Conservation (phyloP, 2,888 invertebrate species). For the Troglohyphantes excavatus region DNA sequence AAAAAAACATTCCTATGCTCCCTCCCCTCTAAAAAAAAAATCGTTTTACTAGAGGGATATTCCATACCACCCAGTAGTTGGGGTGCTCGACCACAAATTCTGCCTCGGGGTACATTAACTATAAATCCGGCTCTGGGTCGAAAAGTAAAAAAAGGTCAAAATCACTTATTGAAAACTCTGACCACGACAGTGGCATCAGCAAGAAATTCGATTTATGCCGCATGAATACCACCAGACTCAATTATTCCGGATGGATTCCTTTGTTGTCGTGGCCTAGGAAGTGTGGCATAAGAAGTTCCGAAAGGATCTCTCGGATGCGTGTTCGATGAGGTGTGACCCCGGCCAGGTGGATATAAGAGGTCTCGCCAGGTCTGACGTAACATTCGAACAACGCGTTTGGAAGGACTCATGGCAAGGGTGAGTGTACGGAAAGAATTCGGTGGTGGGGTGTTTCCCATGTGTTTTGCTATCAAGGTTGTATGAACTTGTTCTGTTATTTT, state of each 20-base stretch:
- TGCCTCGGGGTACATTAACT: too few relatives aligned
- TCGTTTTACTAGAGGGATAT: too few relatives aligned
- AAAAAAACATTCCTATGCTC: too few relatives aligned
- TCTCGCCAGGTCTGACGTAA: constrained; percentile 51
- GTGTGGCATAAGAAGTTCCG: constrained; percentile 50
- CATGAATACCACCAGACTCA: constrained; percentile 29
- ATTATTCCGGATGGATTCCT: constrained; percentile 61
- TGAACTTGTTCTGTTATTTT: too few relatives aligned
- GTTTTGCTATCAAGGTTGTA: too few relatives aligned
- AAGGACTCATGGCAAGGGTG: constrained; percentile 68
- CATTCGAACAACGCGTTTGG: constrained; percentile 45
- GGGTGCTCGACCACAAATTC: too few relatives aligned
- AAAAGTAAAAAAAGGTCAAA: background rate
- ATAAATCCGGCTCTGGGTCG: too few relatives aligned
- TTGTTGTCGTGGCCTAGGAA: constrained; percentile 25
- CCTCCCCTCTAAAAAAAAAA: too few relatives aligned
- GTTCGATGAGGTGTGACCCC: constrained; percentile 71
- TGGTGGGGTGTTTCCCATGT: background rate
- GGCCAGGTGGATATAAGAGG: constrained; percentile 57
- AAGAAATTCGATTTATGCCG: constrained; percentile 27
- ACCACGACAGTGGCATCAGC: constrained; percentile 2
- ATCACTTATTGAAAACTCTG: background rate
- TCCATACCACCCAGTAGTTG: too few relatives aligned
- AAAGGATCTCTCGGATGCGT: constrained; percentile 12
- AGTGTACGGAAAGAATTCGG: constrained; percentile 36